Evolutionary conservation across 2,113 vertebrate species (phyloP).

Genomic region (Pseudolaguvia tuberculata): DNA sequence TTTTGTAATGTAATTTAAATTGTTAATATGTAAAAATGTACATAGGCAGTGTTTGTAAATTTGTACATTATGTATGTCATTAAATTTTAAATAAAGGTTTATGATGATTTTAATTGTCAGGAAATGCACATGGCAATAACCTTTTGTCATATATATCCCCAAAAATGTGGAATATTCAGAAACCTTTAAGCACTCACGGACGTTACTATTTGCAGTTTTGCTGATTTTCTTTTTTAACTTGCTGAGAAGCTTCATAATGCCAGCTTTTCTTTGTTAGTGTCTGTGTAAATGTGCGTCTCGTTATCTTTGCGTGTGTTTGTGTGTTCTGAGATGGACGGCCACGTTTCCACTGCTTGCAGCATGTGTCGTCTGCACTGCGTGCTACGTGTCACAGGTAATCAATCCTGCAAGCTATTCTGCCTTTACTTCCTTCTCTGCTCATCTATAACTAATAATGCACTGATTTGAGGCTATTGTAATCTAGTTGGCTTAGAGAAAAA

Average conservation of each 20-base stretch:
- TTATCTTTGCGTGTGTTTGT: slow-evolving; percentile 32
- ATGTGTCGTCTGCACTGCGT: slow-evolving; percentile 42
- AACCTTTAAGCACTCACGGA: slow-evolving; percentile 1
- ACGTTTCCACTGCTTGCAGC: slow-evolving; percentile 48
- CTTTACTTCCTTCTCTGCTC: slow-evolving; percentile 37
- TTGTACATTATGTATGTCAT: slow-evolving; percentile 17
- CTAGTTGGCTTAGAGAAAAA: too few relatives aligned
- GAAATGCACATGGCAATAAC: neutral
- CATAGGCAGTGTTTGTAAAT: slow-evolving; percentile 8
- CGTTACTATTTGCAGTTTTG: slow-evolving; percentile 9
- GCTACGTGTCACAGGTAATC: slow-evolving; percentile 44
- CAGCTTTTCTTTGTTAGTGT: slow-evolving; percentile 37
- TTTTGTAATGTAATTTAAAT: slow-evolving; percentile 7
- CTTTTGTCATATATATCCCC: slow-evolving; percentile 1
- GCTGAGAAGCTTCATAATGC: slow-evolving; percentile 23
- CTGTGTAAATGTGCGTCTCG: slow-evolving; percentile 30
- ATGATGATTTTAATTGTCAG: neutral
- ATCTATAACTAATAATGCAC: slow-evolving; percentile 5
- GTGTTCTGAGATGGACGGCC: slow-evolving; percentile 45
- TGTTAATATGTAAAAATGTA: slow-evolving; percentile 27
- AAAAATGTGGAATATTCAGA: too few relatives aligned
- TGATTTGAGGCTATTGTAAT: neutral
- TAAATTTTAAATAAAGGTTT: slow-evolving; percentile 5
- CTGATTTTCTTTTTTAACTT: slow-evolving; percentile 24
- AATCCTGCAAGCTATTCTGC: slow-evolving; percentile 14